Evolutionary conservation across 2,888 invertebrate species (phyloP).

Genomic region (Eulithis prunata): DNA sequence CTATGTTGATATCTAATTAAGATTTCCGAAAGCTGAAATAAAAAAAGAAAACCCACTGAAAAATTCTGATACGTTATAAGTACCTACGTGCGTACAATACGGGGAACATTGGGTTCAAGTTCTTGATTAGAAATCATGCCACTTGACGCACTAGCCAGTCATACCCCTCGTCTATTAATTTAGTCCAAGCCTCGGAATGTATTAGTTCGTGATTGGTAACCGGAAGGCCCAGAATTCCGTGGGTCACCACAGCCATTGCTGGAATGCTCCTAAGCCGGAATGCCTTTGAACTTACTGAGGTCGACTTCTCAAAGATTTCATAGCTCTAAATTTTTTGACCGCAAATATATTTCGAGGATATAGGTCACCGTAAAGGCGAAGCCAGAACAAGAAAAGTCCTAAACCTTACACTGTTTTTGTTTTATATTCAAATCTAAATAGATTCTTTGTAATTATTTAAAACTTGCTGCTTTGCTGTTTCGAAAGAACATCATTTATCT

Average conservation of each 20-base stretch:
- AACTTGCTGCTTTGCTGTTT: conserved; percentile 30
- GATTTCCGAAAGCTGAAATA: no score
- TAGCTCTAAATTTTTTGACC: not conserved
- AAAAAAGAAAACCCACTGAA: no score
- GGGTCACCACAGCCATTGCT: conserved; percentile 56
- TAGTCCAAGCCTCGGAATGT: conserved; percentile 41
- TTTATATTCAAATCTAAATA: no score
- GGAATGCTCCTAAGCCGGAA: conserved; percentile 54
- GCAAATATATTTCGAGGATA: not conserved
- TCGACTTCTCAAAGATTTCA: conserved; percentile 9
- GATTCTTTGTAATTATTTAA: conserved; percentile 35
- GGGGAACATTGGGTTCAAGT: not conserved
- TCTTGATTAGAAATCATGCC: conserved; percentile 2
- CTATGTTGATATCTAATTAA: no score
- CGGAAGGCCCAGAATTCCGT: conserved; percentile 51
- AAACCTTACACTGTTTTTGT: no score
- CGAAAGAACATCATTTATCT: conserved; percentile 40
- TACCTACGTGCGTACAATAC: not conserved
- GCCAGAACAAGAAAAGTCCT: no score
- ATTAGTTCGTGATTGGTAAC: conserved; percentile 49
- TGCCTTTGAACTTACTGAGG: conserved; percentile 29
- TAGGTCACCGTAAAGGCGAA: no score
- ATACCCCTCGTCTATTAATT: conserved; percentile 42
- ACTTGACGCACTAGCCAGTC: conserved; percentile 12
- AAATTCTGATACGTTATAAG: no score